Conservation (phyloP, 2,797 vertebrate genomes). For the Botia kubotai region DNA sequence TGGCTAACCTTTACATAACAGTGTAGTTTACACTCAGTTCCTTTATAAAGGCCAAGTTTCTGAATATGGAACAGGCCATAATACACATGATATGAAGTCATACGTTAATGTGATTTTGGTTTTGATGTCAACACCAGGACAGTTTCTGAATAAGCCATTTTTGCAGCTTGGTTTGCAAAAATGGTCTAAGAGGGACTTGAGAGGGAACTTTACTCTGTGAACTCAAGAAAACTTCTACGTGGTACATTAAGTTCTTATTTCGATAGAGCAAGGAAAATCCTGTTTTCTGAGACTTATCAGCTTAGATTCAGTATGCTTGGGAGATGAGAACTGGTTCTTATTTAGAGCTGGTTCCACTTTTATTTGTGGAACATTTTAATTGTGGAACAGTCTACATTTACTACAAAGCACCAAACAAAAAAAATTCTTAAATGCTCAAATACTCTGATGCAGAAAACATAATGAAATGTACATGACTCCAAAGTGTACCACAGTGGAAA, state of each 20-base stretch:
- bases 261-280: not conserved
- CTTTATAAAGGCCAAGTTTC: not conserved
- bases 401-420: no score
- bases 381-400: not conserved
- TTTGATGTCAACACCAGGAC: not conserved
- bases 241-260: not conserved
- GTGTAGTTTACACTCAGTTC: not conserved
- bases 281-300: no score
- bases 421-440: no score
- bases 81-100: not conserved
- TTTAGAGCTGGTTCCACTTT: not conserved
- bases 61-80: not conserved
- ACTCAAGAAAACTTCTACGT: not conserved
- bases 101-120: not conserved
- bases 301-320: not conserved
- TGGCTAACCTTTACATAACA: not conserved
- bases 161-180: not conserved
- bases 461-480: not conserved
- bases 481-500: not conserved
- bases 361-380: no score
- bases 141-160: not conserved
- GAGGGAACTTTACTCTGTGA: not conserved
- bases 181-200: not conserved
- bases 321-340: not conserved
- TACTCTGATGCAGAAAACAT: no score